These are phyloP conservation scores for Drosophila erecta DNA, from an alignment of 1,140 invertebrate species.

Conservation along the genomic window DNA sequence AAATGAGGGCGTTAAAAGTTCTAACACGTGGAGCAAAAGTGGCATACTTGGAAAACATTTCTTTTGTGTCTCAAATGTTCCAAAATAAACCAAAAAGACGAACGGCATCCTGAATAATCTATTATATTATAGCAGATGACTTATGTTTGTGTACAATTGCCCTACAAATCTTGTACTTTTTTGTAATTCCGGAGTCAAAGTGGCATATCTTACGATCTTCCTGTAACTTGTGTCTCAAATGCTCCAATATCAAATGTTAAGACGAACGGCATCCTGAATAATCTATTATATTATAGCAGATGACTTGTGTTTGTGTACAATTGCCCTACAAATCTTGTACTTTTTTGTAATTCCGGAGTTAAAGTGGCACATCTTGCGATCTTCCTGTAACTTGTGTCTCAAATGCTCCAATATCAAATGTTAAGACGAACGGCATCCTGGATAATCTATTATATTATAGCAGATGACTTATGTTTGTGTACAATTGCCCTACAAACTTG, in stretches of 20 bases:
- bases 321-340: neutral
- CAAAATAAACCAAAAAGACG: conserved; percentile 4
- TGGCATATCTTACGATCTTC: conserved; percentile 3
- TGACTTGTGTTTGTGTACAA: conserved; percentile 1
- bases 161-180: neutral
- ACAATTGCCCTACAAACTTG: neutral
- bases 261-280: conserved; percentile 42
- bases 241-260: conserved; percentile 1
- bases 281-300: conserved; percentile 8
- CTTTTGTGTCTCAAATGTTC: conserved; percentile 36
- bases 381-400: conserved; percentile 19
- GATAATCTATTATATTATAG: conserved; percentile 13
- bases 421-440: conserved; percentile 37
- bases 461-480: conserved; percentile 5
- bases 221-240: conserved; percentile 29
- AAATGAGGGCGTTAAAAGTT: neutral
- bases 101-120: conserved; percentile 35
- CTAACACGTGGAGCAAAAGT: conserved; percentile 5
- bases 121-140: conserved; percentile 13
- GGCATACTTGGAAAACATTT: neutral
- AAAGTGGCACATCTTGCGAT: conserved; percentile 18
- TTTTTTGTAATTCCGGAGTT: neutral
- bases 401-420: conserved; percentile 14
- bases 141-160: neutral
- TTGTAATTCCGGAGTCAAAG: conserved; percentile 3